Evolutionary conservation across 2,888 invertebrate genomes (phyloP).

Genomic region (Eristalinus aeneus): DNA sequence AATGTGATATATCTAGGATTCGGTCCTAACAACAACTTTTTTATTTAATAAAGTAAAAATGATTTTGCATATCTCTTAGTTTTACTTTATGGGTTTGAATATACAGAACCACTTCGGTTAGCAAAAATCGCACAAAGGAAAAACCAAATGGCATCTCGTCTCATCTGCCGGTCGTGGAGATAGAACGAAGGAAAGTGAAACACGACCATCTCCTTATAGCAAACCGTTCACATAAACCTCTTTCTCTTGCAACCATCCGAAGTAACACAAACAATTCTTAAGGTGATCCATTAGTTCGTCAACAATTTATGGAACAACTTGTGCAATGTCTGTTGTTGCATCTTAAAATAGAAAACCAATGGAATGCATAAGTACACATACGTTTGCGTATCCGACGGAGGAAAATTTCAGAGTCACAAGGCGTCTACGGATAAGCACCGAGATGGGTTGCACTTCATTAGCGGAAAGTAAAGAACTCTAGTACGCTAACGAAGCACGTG

Average conservation of each 20-base stretch:
- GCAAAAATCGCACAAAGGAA: too few species aligned
- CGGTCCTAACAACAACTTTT: too few species aligned
- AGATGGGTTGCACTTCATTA: not conserved
- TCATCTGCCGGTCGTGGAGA: not conserved
- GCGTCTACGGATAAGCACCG: not conserved
- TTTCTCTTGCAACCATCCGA: not conserved
- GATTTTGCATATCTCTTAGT: too few species aligned
- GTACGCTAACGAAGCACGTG: not conserved
- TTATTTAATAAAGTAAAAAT: too few species aligned
- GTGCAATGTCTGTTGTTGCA: not conserved
- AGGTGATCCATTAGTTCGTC: not conserved
- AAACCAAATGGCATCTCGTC: not conserved
- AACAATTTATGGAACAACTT: not conserved
- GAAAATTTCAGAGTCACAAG: not conserved
- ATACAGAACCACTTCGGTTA: too few species aligned
- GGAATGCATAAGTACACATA: not conserved
- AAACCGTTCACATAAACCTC: not conserved
- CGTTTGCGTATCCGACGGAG: not conserved
- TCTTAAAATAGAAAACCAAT: not conserved
- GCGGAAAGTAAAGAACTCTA: not conserved
- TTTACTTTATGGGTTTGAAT: too few species aligned
- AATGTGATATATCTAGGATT: too few species aligned
- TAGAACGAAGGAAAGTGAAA: not conserved
- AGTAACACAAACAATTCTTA: not conserved
- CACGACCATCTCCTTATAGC: not conserved